Evolutionary conservation across 1,140 invertebrate species (phyloP).

Genomic region (Drosophila mauritiana): DNA sequence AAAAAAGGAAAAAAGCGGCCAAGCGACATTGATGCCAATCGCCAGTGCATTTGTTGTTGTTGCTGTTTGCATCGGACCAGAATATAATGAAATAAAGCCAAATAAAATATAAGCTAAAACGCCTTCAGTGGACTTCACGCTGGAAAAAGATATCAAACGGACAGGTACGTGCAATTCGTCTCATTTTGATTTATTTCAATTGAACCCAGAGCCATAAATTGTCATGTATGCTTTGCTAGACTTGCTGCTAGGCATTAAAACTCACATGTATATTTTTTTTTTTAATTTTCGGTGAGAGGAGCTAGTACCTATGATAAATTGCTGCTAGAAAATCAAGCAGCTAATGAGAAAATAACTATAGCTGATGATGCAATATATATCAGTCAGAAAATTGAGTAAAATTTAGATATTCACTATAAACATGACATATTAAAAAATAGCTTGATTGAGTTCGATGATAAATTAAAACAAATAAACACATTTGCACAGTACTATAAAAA

Average conservation of each 20-base stretch:
- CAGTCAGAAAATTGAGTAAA: constrained; percentile 2
- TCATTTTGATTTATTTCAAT: constrained; percentile 64
- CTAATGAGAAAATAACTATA: constrained; percentile 15
- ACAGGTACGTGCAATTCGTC: constrained; percentile 73
- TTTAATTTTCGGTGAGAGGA: constrained; percentile 17
- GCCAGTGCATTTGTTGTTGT: constrained; percentile 54
- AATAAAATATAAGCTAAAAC: constrained; percentile 65
- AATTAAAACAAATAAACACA: background rate
- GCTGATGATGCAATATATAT: constrained; percentile 18
- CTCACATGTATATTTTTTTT: constrained; percentile 6
- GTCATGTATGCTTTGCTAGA: constrained; percentile 15
- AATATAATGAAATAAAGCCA: constrained; percentile 56
- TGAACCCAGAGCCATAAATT: constrained; percentile 48
- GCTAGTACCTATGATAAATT: constrained; percentile 15
- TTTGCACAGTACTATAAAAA: too few species aligned
- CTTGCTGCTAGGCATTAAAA: constrained; percentile 1
- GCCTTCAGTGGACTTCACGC: constrained; percentile 68
- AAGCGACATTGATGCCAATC: constrained; percentile 80
- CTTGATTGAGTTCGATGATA: background rate
- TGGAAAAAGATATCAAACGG: constrained; percentile 68
- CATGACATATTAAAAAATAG: background rate
- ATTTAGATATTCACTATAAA: background rate
- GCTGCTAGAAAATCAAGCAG: constrained; percentile 12
- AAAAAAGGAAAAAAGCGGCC: constrained; percentile 62
- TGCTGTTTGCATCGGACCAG: constrained; percentile 52